Evolutionary conservation across 2,797 vertebrate species (phyloP), one percentile per base, ranked within the genome.

Genomic region (Halcyon chelicuti): DNA sequence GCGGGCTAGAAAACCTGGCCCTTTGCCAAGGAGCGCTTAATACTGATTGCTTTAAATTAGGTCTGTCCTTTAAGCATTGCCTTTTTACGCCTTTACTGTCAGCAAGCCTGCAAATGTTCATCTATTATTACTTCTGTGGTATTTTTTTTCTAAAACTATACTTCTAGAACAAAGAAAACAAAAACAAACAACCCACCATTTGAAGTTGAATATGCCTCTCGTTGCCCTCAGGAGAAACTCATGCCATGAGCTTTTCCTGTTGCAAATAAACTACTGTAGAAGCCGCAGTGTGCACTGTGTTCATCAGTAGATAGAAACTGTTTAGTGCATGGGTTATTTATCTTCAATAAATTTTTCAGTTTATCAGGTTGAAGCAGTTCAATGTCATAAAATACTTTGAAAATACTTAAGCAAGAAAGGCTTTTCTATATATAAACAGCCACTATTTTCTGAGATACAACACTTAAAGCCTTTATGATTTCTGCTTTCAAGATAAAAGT

Each of bases 311-410:
- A 66, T 4, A 86, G 55, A 72, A 90, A 63, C 11, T 76, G 42
- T 46, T 52, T 79, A 81, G 35, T 70, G 47, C 62, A 42, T 7
- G 60, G 66, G 23, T 40, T 85, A 90, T 78, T 95, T 83, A 44
- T 26, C 39, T 89, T 94, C 31, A 89, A 87, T 63, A 91, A 86
- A 70, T 52, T 95, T 85, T 65, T 46, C 67, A 79, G 47, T 75
- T 46, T 57, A 49, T 57, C 37, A 57, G 16, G 14, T 63, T 87
- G 80, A 81, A 89, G 31, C 51, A 83, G 40, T 76, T 92, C 35
- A 57, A 4, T 44, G 10, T 35, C 72, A 62, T 71, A 61, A 80
- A 80, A 66, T 39, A 40, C 33, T 76, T 80, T 52, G 0, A 60
- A 79, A 79, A 65, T 33, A 39, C 35, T 76, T 84, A 61, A 0